Evolutionary conservation across 2,797 vertebrate genomes (phyloP).

Genomic region (Natrix natrix): DNA sequence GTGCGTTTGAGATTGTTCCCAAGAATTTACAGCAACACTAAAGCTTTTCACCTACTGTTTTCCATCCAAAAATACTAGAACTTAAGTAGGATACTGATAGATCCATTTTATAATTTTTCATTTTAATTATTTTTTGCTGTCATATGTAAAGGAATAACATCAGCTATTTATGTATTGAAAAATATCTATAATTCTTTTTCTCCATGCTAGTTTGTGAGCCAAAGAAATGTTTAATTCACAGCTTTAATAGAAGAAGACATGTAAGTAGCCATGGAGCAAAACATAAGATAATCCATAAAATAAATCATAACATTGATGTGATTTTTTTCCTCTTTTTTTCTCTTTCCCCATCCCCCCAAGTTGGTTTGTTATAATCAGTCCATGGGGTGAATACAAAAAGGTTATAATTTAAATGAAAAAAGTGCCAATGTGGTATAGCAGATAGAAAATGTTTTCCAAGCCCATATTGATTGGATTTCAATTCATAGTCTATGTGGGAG

Average conservation of each 20-base stretch:
- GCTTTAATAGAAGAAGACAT: neutral
- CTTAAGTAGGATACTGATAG: constrained; percentile 11
- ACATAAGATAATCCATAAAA: neutral
- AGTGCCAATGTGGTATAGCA: neutral
- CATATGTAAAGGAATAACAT: constrained; percentile 35
- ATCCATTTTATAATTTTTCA: constrained; percentile 24
- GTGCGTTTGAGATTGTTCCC: constrained; percentile 45
- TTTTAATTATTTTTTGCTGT: constrained; percentile 19
- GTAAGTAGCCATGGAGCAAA: neutral
- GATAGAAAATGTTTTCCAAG: neutral
- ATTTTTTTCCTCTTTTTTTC: neutral
- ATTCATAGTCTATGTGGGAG: neutral
- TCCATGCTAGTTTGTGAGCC: constrained; percentile 25
- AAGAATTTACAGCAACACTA: constrained; percentile 41
- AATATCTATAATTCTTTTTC: constrained; percentile 27
- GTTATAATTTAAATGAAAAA: neutral
- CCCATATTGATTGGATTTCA: neutral
- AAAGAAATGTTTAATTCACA: neutral
- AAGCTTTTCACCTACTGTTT: constrained; percentile 54
- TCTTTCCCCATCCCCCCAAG: neutral
- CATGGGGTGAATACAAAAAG: neutral
- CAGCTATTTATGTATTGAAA: constrained; percentile 28
- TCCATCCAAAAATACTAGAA: constrained; percentile 26
- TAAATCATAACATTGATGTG: neutral
- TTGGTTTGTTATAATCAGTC: neutral